Conservation (phyloP, 2,888 invertebrate species). For the Noctua janthina region DNA sequence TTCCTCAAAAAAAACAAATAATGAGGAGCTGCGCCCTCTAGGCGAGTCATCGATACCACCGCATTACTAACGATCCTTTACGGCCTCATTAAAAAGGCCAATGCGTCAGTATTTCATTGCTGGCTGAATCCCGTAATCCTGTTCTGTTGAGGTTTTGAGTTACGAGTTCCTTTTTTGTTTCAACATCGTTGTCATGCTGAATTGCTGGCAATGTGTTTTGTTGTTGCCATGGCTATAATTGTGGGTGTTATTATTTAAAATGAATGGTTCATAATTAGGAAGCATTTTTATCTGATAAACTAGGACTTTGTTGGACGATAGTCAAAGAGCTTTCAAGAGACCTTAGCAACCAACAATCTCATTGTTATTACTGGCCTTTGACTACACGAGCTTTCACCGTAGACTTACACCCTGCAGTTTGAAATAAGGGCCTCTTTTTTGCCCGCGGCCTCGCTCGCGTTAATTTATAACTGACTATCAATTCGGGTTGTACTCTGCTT, state of each 20-base stretch:
- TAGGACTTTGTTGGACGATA: no score
- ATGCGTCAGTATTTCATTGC: constrained; percentile 69
- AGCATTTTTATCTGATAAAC: background rate
- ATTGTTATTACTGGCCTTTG: background rate
- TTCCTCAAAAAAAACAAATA: constrained; percentile 70
- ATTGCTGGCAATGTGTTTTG: background rate
- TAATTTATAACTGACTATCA: no score
- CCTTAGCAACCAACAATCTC: no score
- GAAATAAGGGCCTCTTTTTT: background rate
- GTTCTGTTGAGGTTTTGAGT: constrained; percentile 15
- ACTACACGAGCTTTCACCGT: background rate
- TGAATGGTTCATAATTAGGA: background rate
- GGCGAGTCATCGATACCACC: constrained; percentile 75
- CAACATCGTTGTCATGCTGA: background rate
- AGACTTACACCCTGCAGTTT: background rate
- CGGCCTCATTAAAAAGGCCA: constrained; percentile 79
- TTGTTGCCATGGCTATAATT: background rate
- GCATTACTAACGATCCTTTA: constrained; percentile 71
- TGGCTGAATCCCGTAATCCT: constrained; percentile 26
- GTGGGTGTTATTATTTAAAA: background rate
- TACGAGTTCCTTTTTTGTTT: background rate
- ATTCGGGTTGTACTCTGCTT: no score
- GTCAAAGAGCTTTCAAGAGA: background rate
- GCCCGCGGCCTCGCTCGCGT: no score
- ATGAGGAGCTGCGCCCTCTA: constrained; percentile 70